Base-by-base conservation (phyloP, 2,888 invertebrate genomes). In the Pachliopta kotzebuea region DNA sequence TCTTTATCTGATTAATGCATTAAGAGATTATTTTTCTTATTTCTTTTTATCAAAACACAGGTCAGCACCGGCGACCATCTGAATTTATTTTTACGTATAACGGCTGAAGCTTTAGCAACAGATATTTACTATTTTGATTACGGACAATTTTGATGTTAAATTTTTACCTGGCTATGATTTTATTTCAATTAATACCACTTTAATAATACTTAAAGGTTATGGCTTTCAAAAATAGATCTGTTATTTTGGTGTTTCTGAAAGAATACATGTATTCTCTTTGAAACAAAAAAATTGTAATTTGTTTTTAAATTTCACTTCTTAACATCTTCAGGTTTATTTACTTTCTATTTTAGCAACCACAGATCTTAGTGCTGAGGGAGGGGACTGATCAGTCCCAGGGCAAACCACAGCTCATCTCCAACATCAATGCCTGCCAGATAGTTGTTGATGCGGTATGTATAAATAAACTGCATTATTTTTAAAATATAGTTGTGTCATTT, bases 351-450 rank as follows among this genome's bases (percentile, higher is more conserved):
- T 86, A 97, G 99, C 98, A 98, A 95, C 98, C 98, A 72, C 99
- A 99, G 93, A 99, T 99, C 76, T 94, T 99, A 78, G 93, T 99
- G 68, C 92, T 99, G 80, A 98, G 98, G 92, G 99, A 99, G 90
- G 99, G 99, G 68, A 99, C 99, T 6, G 99, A 99, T 86, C 94
- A 95, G 77, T 95, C 96, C 0, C 99, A 99, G 88, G 99, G 99
- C 68, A 98, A 97, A 82, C 96, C 97, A 0, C 99, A 99, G 87
- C 93, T 99, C 67, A 94, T 99, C 74, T 98, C 98, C 62, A 99
- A 99, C 87, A 99, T 99, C 85, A 99, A 97, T 94, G 99, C 99
- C 24, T 99, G 99, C 84, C 97, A 98, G 85, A 93, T 95, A 11
- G 96, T 99, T 42, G 98, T 98, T 1, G 99, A 99, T 92, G 97